Evolutionary conservation across 2,888 invertebrate genomes (phyloP).

Genomic region (Apoda limacodes): DNA sequence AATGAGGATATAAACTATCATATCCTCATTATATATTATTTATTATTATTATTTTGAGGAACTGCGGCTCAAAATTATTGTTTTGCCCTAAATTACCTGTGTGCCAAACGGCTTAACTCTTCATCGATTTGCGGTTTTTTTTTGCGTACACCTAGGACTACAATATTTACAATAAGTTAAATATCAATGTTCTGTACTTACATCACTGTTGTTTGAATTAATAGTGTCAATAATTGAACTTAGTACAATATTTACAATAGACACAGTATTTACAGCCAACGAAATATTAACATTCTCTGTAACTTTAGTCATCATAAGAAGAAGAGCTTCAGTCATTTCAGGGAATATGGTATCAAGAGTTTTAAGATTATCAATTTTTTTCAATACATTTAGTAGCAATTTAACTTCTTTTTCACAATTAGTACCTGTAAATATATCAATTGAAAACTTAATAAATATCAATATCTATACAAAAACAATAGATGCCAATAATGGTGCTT

Average conservation of each 20-base stretch:
- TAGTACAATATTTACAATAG: slow-evolving; percentile 27
- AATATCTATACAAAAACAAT: too few species aligned
- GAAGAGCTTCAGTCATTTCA: slow-evolving; percentile 27
- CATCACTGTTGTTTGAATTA: slow-evolving; percentile 16
- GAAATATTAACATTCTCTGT: slow-evolving; percentile 15
- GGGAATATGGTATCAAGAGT: slow-evolving; percentile 24
- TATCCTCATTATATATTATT: too few species aligned
- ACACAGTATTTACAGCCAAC: slow-evolving; percentile 23
- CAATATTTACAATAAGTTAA: too few species aligned
- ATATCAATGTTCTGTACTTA: slow-evolving; percentile 20
- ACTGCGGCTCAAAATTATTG: too few species aligned
- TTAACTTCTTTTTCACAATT: slow-evolving; percentile 23
- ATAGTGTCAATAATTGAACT: slow-evolving; percentile 22
- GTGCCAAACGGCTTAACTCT: too few species aligned
- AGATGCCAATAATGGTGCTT: too few species aligned
- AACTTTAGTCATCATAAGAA: slow-evolving; percentile 24
- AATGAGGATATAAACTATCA: too few species aligned
- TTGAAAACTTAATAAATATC: too few species aligned
- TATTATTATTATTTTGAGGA: too few species aligned
- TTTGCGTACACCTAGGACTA: too few species aligned
- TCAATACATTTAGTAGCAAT: slow-evolving; percentile 22
- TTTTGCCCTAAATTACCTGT: too few species aligned
- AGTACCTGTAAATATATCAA: slow-evolving; percentile 21
- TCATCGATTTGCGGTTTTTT: too few species aligned
- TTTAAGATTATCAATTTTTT: slow-evolving; percentile 22